Percentiles rank a stretch among this genome's conserved stretches.
These are phyloP conservation scores for Brachyrhaphis roseni DNA, from an alignment of 2,797 vertebrate species.

Conservation along the genomic window DNA sequence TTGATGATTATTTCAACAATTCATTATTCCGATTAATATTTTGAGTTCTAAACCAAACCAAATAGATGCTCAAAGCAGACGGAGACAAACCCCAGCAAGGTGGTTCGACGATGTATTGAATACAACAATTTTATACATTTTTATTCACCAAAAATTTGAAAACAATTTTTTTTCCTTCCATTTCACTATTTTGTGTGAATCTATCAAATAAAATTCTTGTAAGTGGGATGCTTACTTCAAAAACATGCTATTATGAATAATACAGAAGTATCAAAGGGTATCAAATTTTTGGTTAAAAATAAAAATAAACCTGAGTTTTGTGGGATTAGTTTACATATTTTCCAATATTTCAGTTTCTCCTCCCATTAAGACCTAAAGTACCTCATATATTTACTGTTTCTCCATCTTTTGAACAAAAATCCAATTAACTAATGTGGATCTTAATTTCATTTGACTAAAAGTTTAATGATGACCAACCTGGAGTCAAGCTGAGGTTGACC, in stretches of 20 bases:
- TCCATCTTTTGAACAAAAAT: not conserved
- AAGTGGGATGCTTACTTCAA: not conserved
- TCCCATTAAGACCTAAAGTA: not conserved
- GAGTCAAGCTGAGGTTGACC: not conserved
- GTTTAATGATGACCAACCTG: not conserved
- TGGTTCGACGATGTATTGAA: not conserved
- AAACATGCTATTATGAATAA: not conserved
- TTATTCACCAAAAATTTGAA: not conserved
- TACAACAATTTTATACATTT: not conserved
- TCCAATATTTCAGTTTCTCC: not conserved
- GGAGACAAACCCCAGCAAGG: not conserved
- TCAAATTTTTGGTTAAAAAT: not conserved
- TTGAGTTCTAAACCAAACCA: too few relatives aligned
- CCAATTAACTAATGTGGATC: not conserved
- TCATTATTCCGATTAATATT: too few relatives aligned
- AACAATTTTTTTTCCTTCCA: not conserved
- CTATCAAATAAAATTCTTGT: not conserved
- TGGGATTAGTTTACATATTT: not conserved
- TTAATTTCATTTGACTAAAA: not conserved
- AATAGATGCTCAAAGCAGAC: not conserved
- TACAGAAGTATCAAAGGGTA: not conserved
- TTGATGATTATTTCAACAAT: too few relatives aligned
- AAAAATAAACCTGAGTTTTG: not conserved
- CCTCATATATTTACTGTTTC: not conserved
- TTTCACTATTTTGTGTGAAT: not conserved